These are phyloP conservation scores for Amphilophus citrinellus DNA, from an alignment of 2,113 vertebrate genomes.

Conservation along the genomic window DNA sequence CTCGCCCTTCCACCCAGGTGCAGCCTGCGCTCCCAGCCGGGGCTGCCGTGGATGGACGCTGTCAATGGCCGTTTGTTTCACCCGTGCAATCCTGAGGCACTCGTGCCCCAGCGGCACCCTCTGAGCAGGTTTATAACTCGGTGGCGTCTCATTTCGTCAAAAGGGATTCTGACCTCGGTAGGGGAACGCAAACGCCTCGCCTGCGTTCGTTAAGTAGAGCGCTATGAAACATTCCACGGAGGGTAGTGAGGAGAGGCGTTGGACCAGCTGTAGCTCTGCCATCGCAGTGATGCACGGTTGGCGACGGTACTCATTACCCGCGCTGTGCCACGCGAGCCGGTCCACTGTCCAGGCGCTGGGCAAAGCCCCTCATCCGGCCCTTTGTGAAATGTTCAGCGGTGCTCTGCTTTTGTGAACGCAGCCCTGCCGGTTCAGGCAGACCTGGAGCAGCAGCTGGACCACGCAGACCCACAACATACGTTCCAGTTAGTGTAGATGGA, in stretches of 20 bases:
- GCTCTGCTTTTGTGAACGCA: slow-evolving; percentile 71
- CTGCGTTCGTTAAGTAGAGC: slow-evolving; percentile 69
- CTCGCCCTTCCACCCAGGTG: slow-evolving; percentile 49
- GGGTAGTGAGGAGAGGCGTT: slow-evolving; percentile 67
- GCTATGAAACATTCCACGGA: slow-evolving; percentile 70
- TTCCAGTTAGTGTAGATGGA: neutral
- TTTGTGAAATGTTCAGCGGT: slow-evolving; percentile 78
- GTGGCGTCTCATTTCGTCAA: slow-evolving; percentile 78
- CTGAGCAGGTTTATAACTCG: slow-evolving; percentile 72
- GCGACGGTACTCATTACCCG: slow-evolving; percentile 39
- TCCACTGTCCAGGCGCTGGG: slow-evolving; percentile 50
- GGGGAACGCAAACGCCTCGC: slow-evolving; percentile 66
- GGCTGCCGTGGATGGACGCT: slow-evolving; percentile 65
- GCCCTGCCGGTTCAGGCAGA: slow-evolving; percentile 57
- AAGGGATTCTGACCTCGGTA: slow-evolving; percentile 78
- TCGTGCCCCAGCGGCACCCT: slow-evolving; percentile 68
- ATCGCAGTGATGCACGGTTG: slow-evolving; percentile 29
- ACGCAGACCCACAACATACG: neutral
- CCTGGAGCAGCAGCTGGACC: slow-evolving; percentile 45
- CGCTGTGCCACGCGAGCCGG: slow-evolving; percentile 31
- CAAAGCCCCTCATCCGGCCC: slow-evolving; percentile 67
- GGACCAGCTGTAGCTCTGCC: slow-evolving; percentile 62
- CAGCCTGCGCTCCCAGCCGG: slow-evolving; percentile 20
- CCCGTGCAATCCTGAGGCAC: slow-evolving; percentile 65
- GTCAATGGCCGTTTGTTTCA: slow-evolving; percentile 31